These are phyloP conservation scores for Trichogramma pretiosum DNA, from an alignment of 1,140 invertebrate genomes.

Conservation along the genomic window DNA sequence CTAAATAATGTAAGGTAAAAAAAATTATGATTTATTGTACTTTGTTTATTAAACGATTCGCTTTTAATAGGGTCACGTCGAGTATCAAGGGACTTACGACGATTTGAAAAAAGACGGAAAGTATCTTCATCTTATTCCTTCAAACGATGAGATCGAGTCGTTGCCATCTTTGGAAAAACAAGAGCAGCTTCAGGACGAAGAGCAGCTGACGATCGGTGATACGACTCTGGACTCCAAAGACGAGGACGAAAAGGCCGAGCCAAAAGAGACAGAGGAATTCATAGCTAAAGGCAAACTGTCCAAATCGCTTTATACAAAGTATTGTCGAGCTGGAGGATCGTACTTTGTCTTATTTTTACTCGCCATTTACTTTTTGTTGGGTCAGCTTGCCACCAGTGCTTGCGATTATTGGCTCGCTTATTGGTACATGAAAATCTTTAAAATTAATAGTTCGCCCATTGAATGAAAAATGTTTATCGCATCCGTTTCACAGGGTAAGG, in stretches of 20 bases:
- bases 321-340: conserved; percentile 47
- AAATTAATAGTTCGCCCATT: not conserved
- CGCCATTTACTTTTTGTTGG: conserved; percentile 36
- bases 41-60: too few species aligned
- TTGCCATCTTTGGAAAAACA: not conserved
- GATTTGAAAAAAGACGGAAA: not conserved
- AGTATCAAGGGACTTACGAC: not conserved
- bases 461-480: not conserved
- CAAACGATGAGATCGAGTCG: not conserved
- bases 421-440: conserved; percentile 27
- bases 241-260: conserved; percentile 24
- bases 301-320: conserved; percentile 44
- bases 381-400: conserved; percentile 44
- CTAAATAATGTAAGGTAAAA: too few species aligned
- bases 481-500: conserved; percentile 26
- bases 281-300: conserved; percentile 49
- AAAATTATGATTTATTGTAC: too few species aligned
- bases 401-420: conserved; percentile 54
- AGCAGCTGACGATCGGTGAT: not conserved
- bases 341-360: conserved; percentile 38
- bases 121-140: not conserved
- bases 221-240: conserved; percentile 1
- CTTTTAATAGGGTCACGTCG: conserved; percentile 3
- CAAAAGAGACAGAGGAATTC: conserved; percentile 49
- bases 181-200: not conserved